Evolutionary conservation across 1,140 invertebrate genomes (phyloP).

Genomic region (Elymnias hypermnestra): DNA sequence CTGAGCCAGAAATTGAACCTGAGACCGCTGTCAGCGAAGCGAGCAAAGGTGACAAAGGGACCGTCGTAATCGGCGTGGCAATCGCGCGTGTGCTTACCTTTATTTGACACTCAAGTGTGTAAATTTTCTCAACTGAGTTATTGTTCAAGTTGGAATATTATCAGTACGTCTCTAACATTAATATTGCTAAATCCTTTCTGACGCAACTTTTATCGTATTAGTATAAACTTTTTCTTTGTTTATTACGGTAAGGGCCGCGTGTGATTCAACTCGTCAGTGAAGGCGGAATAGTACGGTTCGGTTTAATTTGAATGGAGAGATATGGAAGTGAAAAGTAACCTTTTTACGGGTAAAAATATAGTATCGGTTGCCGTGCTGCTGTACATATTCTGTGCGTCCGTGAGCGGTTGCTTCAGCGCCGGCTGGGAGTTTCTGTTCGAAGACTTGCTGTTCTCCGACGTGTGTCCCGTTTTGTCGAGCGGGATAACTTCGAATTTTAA

Average conservation of each 20-base stretch:
- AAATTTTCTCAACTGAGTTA: background rate
- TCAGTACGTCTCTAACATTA: too few relatives aligned
- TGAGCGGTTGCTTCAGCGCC: slow-evolving; percentile 35
- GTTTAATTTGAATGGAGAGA: background rate
- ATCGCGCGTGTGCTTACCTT: too few relatives aligned
- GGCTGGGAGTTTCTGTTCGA: slow-evolving; percentile 48
- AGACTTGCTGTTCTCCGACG: slow-evolving; percentile 35
- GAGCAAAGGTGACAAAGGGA: too few relatives aligned
- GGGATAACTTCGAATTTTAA: slow-evolving; percentile 37
- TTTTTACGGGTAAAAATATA: slow-evolving; percentile 15
- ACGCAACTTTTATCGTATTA: too few relatives aligned
- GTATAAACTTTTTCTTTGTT: too few relatives aligned
- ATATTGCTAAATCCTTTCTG: too few relatives aligned
- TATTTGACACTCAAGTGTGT: background rate
- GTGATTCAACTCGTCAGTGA: background rate
- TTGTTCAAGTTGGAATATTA: slow-evolving; percentile 1
- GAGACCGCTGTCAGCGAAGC: too few relatives aligned
- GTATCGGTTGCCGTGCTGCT: slow-evolving; percentile 26
- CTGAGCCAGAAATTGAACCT: too few relatives aligned
- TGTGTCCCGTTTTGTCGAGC: slow-evolving; percentile 45
- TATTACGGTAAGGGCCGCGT: too few relatives aligned
- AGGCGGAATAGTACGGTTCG: too few relatives aligned
- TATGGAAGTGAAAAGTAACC: slow-evolving; percentile 3
- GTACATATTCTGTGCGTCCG: slow-evolving; percentile 33
- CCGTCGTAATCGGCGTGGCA: too few relatives aligned